phyloP scores from a whole-genome alignment of 1,140 invertebrate species.

The Lerema accius region DNA sequence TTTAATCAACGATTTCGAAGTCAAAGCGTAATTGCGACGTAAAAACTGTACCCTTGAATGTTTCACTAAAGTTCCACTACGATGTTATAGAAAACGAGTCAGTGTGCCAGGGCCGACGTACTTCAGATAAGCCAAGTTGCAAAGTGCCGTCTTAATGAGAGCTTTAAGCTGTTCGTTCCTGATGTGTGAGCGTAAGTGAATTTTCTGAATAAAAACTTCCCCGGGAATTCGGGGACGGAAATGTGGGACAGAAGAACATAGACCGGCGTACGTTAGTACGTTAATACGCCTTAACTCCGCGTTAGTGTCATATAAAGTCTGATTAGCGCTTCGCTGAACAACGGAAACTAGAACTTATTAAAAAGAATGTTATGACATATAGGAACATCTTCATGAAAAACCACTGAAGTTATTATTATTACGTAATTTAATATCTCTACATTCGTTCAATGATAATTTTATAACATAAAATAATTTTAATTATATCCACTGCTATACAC shows the following conservation, averaged over 20 bases:
- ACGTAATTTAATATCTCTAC: too few species aligned
- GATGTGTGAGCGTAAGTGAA: constrained; percentile 48
- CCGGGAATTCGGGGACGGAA: constrained; percentile 33
- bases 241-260: constrained; percentile 3
- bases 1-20: constrained; percentile 29
- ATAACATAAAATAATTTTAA: too few species aligned
- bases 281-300: constrained; percentile 6
- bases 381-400: too few species aligned
- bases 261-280: constrained; percentile 1
- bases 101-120: constrained; percentile 60
- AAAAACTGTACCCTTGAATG: constrained; percentile 21
- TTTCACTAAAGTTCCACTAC: constrained; percentile 25
- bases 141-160: constrained; percentile 62
- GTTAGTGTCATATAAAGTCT: constrained; percentile 25
- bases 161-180: constrained; percentile 45
- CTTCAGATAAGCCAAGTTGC: constrained; percentile 53
- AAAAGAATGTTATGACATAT: too few species aligned
- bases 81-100: constrained; percentile 42
- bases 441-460: too few species aligned
- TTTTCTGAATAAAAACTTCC: constrained; percentile 50
- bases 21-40: constrained; percentile 24
- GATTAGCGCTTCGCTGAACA: constrained; percentile 9
- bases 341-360: too few species aligned
- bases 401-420: too few species aligned
- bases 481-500: too few species aligned